Evolutionary conservation across 2,888 invertebrate genomes (phyloP).

Genomic region (Tachina fera): DNA sequence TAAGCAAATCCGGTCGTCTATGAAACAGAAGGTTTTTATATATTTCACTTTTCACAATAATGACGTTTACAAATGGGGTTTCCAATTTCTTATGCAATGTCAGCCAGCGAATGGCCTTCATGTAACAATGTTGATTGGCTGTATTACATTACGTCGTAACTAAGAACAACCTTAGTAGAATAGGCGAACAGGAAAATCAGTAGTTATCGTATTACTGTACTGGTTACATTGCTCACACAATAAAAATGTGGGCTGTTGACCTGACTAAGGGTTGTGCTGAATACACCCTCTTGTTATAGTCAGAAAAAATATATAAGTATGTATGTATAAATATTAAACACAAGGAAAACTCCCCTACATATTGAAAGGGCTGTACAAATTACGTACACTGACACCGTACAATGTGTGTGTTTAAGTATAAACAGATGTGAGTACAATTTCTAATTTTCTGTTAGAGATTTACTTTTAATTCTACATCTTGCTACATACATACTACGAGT

Average conservation of each 20-base stretch:
- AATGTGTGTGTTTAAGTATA: not conserved
- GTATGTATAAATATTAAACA: not conserved
- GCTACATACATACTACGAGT: not conserved
- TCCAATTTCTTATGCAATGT: slow-evolving; percentile 40
- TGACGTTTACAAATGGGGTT: slow-evolving; percentile 50
- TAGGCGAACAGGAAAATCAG: slow-evolving; percentile 77
- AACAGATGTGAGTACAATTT: not conserved
- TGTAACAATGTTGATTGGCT: slow-evolving; percentile 70
- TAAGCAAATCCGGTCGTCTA: not conserved
- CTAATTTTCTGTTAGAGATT: not conserved
- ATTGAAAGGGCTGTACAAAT: slow-evolving; percentile 66
- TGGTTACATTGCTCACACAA: slow-evolving; percentile 56
- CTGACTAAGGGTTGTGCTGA: slow-evolving; percentile 65
- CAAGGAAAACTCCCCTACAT: slow-evolving; percentile 64
- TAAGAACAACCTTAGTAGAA: slow-evolving; percentile 82
- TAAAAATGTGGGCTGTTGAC: slow-evolving; percentile 64
- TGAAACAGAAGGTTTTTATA: slow-evolving; percentile 53
- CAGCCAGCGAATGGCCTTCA: slow-evolving; percentile 69
- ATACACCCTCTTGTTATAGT: slow-evolving; percentile 58
- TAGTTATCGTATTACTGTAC: slow-evolving; percentile 62
- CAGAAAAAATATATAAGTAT: not conserved
- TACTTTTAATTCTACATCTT: not conserved
- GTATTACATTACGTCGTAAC: slow-evolving; percentile 83
- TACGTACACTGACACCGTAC: not conserved
- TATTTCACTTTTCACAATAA: slow-evolving; percentile 38